A percentile compares a stretch with the other conserved stretches of the same genome.
These are phyloP conservation scores for Dasysyrphus albostriatus DNA, from an alignment of 2,888 invertebrate species.

Conservation along the genomic window DNA sequence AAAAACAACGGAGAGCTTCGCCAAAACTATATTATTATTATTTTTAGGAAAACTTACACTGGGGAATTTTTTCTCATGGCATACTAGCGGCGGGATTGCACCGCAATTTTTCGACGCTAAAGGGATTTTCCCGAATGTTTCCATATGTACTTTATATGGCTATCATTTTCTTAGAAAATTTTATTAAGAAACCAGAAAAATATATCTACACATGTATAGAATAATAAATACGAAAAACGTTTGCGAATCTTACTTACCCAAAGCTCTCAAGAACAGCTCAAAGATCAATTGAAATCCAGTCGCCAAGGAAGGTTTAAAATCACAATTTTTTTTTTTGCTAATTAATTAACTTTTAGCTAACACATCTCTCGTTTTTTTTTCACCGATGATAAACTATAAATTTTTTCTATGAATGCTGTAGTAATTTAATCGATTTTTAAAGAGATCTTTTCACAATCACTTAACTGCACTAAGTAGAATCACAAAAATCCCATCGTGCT, in stretches of 20 bases:
- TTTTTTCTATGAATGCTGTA: conserved; percentile 25
- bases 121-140: no score
- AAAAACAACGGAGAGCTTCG: no score
- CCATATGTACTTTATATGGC: no score
- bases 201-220: no score
- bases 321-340: background rate
- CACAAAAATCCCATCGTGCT: conserved; percentile 36
- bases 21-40: no score
- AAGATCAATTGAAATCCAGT: background rate
- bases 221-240: no score
- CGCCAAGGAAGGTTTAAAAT: background rate
- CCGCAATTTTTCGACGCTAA: no score
- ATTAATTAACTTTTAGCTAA: conserved; percentile 18
- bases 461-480: conserved; percentile 67
- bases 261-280: background rate
- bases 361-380: conserved; percentile 36
- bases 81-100: no score
- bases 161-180: no score
- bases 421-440: conserved; percentile 63
- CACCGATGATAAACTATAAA: conserved; percentile 2
- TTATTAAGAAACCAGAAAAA: no score
- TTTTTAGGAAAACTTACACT: no score
- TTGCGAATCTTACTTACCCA: conserved; percentile 6
- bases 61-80: no score
- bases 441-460: conserved; percentile 70